Base-by-base conservation (phyloP, 2,888 invertebrate species). In the Metacarcinus magister region DNA sequence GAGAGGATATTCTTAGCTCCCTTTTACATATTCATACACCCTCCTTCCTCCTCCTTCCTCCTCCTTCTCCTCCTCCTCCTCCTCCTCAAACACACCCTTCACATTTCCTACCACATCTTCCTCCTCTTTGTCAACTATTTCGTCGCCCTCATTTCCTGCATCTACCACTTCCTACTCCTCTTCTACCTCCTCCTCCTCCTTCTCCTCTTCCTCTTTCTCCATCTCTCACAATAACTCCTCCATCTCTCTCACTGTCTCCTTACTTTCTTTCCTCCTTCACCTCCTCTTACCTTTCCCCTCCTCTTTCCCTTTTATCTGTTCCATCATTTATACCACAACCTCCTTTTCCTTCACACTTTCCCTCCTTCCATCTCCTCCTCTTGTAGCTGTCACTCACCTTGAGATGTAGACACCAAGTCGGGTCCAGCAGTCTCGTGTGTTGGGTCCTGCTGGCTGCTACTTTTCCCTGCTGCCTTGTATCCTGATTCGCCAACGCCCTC, bases 381-480 rank as follows among this genome's bases (percentile, higher is more conserved):
- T 43, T 93, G 87, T 48, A 16, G 28, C 60, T n/a, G 44, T 95
- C 90, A 46, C 95, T 75, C 28, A 93, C 93, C 95, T 89, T 95
- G 92, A 5, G 95, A 95, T 43, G 95, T 92, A 16, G 95, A 67
- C 23, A 95, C 91, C 5, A 95, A 44, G 46, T 95, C 95, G 0
- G 92, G 95, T n/a, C 95, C 95, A 8, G 46, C 43, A 19, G 91
- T 44, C 4, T 46, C 91, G 44, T 95, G 95, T 8, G 90, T 16
- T 10, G 92, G 23, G 46, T 95, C 95, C 4, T 82, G 92, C 19
- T 89, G 82, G 2, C 54, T 87, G 2, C 89, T 93, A 0, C 39
- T 43, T 48, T 96, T 95, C 44, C 92, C 95, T 39, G 90, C 91
- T n/a, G 95, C 91, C 91, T 92, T 95, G 92, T 95, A 75, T 16